Evolutionary conservation across 2,113 vertebrate genomes (phyloP), one percentile per base, ranked within the genome.

Genomic region (Silurus asotus): DNA sequence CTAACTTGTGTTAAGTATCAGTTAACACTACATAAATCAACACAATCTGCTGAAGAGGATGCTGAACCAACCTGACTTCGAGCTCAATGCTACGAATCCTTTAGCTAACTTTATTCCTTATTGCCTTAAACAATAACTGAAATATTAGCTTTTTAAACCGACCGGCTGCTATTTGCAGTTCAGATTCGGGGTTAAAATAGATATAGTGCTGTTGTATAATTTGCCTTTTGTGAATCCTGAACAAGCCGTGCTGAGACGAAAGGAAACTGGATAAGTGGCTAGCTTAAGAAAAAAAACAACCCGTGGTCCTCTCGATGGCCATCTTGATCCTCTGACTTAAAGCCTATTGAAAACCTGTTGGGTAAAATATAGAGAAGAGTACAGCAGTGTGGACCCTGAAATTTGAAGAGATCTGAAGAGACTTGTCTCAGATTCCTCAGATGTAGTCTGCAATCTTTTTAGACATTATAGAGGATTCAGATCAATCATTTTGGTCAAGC

Each of bases 121-220:
- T 81, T 65, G 79, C 79, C 59, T 81, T 81, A 49, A 19, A 51
- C 59, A 81, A 64, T 65, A 45, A 51, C 37, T 64, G 79, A 81
- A 81, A 65, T 64, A 81, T 65, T 81, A 81, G 37, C 79, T 62
- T 81, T 81, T 17, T 20, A 49, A 81, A 81, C 59, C 59, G 23
- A n/a, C 58, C 37, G 7, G 53, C 9, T 19, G 61, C 62, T 51
- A 20, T 65, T 45, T 37, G 45, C 25, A 67, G 17, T 55, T 80
- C 48, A 48, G 48, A 23, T 81, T 59, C 14, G 17, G n/a, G 79
- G 14, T 58, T 78, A 58, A 37, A 56, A 58, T 2, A 4, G 20
- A 81, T 49, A 64, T 59, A 37, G 25, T 19, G 25, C 74, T 14
- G 51, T 25, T n/a, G 49, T 55, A 53, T 76, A 76, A 74, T 48